Conservation (phyloP, 1,140 invertebrate genomes). For the Apis cerana region DNA sequence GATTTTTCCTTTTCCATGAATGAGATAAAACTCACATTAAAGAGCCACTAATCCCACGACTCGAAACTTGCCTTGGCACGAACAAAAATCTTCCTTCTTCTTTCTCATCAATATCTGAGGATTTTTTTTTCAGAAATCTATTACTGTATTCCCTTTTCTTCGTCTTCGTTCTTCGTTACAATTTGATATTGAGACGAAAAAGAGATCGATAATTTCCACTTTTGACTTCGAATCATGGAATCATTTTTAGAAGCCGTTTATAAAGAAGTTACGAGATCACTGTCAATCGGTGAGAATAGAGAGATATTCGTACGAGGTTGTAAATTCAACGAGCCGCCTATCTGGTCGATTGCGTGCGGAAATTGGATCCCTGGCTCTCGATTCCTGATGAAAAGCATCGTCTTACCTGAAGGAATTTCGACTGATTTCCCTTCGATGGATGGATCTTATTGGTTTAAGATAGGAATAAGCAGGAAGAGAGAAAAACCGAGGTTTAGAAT, state of each 20-base stretch:
- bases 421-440: background rate
- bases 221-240: slow-evolving; percentile 6
- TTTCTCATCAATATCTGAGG: slow-evolving; percentile 5
- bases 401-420: slow-evolving; percentile 10
- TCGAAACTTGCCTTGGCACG: slow-evolving; percentile 65
- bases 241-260: background rate
- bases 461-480: background rate
- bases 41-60: slow-evolving; percentile 67
- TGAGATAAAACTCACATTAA: slow-evolving; percentile 58
- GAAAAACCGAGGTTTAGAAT: background rate
- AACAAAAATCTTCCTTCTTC: slow-evolving; percentile 38
- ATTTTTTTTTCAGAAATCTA: slow-evolving; percentile 69
- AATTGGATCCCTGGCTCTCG: slow-evolving; percentile 36
- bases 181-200: slow-evolving; percentile 36
- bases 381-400: slow-evolving; percentile 14
- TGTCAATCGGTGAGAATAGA: slow-evolving; percentile 48
- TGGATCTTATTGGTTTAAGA: background rate
- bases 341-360: background rate
- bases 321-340: slow-evolving; percentile 31
- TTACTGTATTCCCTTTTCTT: slow-evolving; percentile 57
- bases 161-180: slow-evolving; percentile 30
- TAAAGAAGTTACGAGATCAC: slow-evolving; percentile 35
- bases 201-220: background rate
- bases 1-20: slow-evolving; percentile 48
- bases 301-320: background rate